A percentile compares a stretch with the other conserved stretches of the same genome.
phyloP scores from a whole-genome alignment of 2,113 vertebrate species.

The Bombycilla garrulus region DNA sequence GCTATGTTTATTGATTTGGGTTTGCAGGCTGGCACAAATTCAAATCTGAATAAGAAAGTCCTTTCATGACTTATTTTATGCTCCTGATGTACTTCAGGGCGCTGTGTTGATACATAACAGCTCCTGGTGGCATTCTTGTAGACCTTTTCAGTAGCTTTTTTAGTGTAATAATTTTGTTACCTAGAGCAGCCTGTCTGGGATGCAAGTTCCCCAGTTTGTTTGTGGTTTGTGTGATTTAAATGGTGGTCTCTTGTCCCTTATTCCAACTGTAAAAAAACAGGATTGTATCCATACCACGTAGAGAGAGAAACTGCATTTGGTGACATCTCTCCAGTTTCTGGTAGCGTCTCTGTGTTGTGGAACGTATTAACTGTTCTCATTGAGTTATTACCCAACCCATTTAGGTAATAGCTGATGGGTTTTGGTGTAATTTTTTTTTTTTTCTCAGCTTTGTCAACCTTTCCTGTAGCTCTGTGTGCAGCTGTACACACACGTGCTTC shows the following conservation, averaged over 20 bases:
- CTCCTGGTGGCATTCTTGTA: not conserved
- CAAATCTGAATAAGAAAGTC: not conserved
- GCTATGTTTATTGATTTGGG: not conserved
- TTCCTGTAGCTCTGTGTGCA: not conserved
- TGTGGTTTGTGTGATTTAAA: not conserved
- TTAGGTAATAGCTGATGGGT: not conserved
- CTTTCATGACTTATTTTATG: fast-evolving
- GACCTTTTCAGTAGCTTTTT: not conserved
- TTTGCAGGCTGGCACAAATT: not conserved
- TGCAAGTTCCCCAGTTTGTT: not conserved
- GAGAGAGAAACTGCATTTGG: not conserved
- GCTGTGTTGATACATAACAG: not conserved
- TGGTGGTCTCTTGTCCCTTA: not conserved
- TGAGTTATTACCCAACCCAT: not conserved
- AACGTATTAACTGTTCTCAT: not conserved
- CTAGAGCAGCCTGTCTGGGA: not conserved
- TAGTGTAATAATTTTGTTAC: not conserved
- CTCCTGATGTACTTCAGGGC: not conserved
- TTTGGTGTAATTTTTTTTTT: not conserved
- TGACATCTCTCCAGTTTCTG: not conserved
- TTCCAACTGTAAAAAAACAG: not conserved
- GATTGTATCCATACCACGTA: not conserved
- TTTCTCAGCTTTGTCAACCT: not conserved
- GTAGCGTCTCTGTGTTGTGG: fast-evolving
- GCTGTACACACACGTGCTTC: fast-evolving